Evolutionary conservation across 2,797 vertebrate species (phyloP).

Genomic region (Schizothorax lantsangensis): DNA sequence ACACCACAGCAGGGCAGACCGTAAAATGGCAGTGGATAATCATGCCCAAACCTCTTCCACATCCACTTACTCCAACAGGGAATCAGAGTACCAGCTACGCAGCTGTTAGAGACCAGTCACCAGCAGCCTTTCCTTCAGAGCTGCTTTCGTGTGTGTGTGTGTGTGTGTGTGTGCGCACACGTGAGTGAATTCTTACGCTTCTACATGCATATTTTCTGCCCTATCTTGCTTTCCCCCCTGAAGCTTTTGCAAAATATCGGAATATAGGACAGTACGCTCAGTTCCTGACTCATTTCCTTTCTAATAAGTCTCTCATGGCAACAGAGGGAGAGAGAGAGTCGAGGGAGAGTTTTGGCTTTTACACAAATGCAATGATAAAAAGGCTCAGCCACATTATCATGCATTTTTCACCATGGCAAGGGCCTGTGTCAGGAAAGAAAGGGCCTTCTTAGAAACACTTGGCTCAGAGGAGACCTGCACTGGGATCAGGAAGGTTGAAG

Average conservation of each 20-base stretch:
- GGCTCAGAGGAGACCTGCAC: constrained; percentile 29
- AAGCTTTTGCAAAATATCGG: constrained; percentile 31
- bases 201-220: constrained; percentile 19
- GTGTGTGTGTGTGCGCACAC: neutral
- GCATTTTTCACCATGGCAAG: constrained; percentile 48
- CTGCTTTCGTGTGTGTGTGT: constrained; percentile 33
- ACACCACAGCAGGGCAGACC: constrained; percentile 39
- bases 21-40: constrained; percentile 51
- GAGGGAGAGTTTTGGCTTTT: constrained; percentile 40
- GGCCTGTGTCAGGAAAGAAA: constrained; percentile 32
- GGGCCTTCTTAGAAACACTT: constrained; percentile 37
- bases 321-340: constrained; percentile 18
- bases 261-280: constrained; percentile 41
- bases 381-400: constrained; percentile 49
- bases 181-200: constrained; percentile 10
- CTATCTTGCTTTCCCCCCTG: constrained; percentile 33
- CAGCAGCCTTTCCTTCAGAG: constrained; percentile 23
- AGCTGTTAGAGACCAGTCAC: constrained; percentile 50
- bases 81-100: constrained; percentile 37
- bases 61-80: constrained; percentile 49
- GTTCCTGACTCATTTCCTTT: constrained; percentile 49
- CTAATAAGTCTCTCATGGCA: constrained; percentile 42
- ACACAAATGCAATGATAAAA: constrained; percentile 44
- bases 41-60: constrained; percentile 40
- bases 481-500: constrained; percentile 53